Evolutionary conservation across 2,888 invertebrate genomes (phyloP).

Genomic region (Lithophane ornitopus): DNA sequence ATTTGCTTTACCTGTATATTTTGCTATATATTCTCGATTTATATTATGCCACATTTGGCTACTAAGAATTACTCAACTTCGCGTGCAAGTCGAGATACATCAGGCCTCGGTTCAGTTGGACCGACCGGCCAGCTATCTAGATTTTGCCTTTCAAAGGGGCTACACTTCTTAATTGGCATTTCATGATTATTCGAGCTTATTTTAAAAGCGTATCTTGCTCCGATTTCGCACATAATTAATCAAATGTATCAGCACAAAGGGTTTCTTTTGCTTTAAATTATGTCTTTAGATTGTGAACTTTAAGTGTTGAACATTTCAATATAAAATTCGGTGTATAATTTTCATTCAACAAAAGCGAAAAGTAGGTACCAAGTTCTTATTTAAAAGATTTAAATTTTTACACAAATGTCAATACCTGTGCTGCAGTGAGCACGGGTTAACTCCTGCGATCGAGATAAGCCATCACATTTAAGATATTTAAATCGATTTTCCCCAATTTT

Average conservation of each 20-base stretch:
- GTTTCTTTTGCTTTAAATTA: constrained; percentile 29
- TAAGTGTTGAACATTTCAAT: constrained; percentile 27
- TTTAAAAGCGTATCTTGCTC: constrained; percentile 56
- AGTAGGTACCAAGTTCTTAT: constrained; percentile 13
- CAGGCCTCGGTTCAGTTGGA: constrained; percentile 68
- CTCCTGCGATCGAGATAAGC: constrained; percentile 86
- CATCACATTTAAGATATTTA: constrained; percentile 90
- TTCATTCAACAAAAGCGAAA: constrained; percentile 18
- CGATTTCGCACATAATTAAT: constrained; percentile 60
- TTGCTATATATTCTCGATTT: constrained; percentile 27
- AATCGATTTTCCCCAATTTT: constrained; percentile 90
- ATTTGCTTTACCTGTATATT: background rate
- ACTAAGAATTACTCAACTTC: constrained; percentile 71
- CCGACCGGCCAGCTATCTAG: constrained; percentile 79
- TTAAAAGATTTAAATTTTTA: constrained; percentile 61
- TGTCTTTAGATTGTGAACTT: constrained; percentile 23
- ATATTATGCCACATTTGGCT: constrained; percentile 53
- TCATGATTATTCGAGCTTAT: constrained; percentile 74
- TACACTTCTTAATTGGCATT: constrained; percentile 83
- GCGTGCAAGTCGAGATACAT: constrained; percentile 82
- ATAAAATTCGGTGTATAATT: background rate
- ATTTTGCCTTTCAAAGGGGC: constrained; percentile 78
- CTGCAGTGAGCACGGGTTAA: constrained; percentile 75
- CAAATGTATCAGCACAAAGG: constrained; percentile 49
- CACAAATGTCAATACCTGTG: constrained; percentile 66